Evolutionary conservation across 1,140 invertebrate species (phyloP), one percentile per base, ranked within the genome.

Genomic region (Mamestra configurata): DNA sequence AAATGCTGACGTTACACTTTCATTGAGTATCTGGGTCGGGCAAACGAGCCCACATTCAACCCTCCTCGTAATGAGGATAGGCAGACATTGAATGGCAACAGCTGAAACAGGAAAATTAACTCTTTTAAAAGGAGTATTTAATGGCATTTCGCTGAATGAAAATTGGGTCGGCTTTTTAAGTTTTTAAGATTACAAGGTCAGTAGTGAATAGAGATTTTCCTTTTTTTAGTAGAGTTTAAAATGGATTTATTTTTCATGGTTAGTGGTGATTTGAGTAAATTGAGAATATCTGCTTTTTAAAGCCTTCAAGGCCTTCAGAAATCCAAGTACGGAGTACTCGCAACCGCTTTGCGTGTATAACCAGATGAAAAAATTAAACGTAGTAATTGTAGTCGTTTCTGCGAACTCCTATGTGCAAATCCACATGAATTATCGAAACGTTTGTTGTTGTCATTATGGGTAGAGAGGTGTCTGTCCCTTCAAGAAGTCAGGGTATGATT

Each of bases 81-180:
- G 61, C 81, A 82, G 76, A 27, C 55, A 76, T 35, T 76, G 22
- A 79, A 84, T 79, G 46, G 66, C 46, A 75, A 73, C 66, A 57
- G 70, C 71, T 68, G 78, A 53, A 81, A 81, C 84, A 85, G 82
- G 82, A 85, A 85, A 82, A 83, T 85, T 85, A 82, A 82, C 70
- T 75, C 57, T 73, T 64, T 57, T 37, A 64, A 66, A 53, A 43
- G 37, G 20, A 53, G 40, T 66, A 68, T 77, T 68, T 75, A 43
- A 72, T 72, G 55, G 7, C 22, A 51, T 40, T 66, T 20, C 55
- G 46, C 35, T 78, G 27, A 79, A 66, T 73, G 71, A 22, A 79
- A 71, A 43, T 64, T 59, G 31, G 79, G 68, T 78, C 77, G 64
- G 71, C 49, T 31, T 51, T 53, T 35, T 51, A 49, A 49, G 27